A percentile compares a stretch with the other conserved stretches of the same genome.
Conservation (phyloP, 2,888 invertebrate species). For the Agrilus mali region DNA sequence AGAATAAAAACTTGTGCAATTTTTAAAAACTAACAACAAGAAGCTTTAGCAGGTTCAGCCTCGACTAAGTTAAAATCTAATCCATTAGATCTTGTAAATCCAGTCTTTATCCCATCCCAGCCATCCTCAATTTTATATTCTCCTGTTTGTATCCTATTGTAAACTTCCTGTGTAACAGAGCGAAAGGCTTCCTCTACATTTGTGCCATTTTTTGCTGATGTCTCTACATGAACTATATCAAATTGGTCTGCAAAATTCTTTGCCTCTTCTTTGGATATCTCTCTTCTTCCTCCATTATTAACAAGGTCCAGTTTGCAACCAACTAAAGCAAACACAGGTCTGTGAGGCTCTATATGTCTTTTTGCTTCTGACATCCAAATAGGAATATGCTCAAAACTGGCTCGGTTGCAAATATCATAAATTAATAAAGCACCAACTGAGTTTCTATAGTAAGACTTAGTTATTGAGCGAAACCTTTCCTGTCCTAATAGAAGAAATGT, state of each 20-base stretch:
- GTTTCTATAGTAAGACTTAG: slow-evolving; percentile 96
- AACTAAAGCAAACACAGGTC: slow-evolving; percentile 84
- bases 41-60: slow-evolving; percentile 78
- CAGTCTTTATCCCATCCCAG: slow-evolving; percentile 95
- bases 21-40: slow-evolving; percentile 56
- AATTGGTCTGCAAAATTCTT: slow-evolving; percentile 85
- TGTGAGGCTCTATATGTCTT: slow-evolving; percentile 87
- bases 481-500: slow-evolving; percentile 41
- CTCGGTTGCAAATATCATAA: slow-evolving; percentile 82
- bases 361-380: slow-evolving; percentile 96
- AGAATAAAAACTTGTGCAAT: too few species aligned
- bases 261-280: slow-evolving; percentile 84
- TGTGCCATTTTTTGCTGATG: slow-evolving; percentile 85
- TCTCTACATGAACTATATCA: slow-evolving; percentile 86
- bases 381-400: slow-evolving; percentile 90
- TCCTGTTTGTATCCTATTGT: slow-evolving; percentile 78
- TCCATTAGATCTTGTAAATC: slow-evolving; percentile 70
- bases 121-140: slow-evolving; percentile 90
- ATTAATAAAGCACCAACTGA: slow-evolving; percentile 93
- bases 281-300: slow-evolving; percentile 53
- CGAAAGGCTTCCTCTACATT: slow-evolving; percentile 91
- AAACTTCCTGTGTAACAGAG: slow-evolving; percentile 81
- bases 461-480: slow-evolving; percentile 94
- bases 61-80: slow-evolving; percentile 77
- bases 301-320: slow-evolving; percentile 83